Evolutionary conservation across 2,797 vertebrate genomes (phyloP).

Genomic region (Gambusia yucatana): DNA sequence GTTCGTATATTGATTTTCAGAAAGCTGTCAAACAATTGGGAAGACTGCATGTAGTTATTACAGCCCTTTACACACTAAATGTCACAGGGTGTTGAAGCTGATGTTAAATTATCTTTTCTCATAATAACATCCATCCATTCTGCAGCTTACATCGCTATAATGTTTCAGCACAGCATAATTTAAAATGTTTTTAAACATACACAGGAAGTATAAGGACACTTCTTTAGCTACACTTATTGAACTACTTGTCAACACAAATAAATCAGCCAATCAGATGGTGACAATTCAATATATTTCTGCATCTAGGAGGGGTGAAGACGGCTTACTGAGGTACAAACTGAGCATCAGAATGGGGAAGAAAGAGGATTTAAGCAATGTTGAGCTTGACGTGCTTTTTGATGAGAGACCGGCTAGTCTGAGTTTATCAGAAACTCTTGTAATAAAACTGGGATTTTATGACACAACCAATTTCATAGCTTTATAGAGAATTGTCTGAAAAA

Average conservation of each 20-base stretch:
- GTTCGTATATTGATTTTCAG: constrained; percentile 13
- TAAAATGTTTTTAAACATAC: constrained; percentile 33
- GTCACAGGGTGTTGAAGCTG: neutral
- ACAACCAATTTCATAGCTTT: neutral
- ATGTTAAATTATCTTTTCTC: constrained; percentile 35
- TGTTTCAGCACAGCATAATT: constrained; percentile 21
- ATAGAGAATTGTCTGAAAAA: neutral
- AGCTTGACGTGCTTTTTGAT: neutral
- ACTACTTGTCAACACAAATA: neutral
- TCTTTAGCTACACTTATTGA: neutral
- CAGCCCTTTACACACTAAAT: neutral
- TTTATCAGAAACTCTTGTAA: neutral
- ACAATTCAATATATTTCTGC: neutral
- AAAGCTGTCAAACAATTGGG: constrained; percentile 19
- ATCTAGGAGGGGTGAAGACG: no score
- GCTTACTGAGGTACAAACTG: neutral
- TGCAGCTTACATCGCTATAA: constrained; percentile 8
- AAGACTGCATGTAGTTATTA: neutral
- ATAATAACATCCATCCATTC: constrained; percentile 21
- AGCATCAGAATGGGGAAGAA: neutral
- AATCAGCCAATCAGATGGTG: neutral
- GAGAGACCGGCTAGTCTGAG: neutral
- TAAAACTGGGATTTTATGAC: neutral
- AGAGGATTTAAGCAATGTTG: neutral
- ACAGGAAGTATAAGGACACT: constrained; percentile 10